Evolutionary conservation across 2,113 vertebrate genomes (phyloP).

Genomic region (Labeo rohita): DNA sequence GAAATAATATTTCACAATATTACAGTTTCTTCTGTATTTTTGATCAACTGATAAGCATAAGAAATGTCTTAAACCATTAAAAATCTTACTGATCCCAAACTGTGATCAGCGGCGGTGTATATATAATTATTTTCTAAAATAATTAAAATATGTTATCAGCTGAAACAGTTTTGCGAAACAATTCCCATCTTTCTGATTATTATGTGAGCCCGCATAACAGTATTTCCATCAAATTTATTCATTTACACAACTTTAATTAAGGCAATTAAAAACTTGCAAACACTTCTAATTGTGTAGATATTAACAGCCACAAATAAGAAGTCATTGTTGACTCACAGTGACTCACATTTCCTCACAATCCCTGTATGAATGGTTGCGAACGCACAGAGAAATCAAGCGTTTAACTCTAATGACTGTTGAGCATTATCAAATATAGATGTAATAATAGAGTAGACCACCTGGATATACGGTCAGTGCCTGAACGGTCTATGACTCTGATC

Average conservation of each 20-base stretch:
- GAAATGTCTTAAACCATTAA: no score
- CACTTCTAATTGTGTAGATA: neutral
- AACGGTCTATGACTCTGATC: slow-evolving; percentile 26
- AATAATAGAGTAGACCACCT: slow-evolving; percentile 23
- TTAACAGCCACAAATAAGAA: neutral
- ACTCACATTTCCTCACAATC: slow-evolving; percentile 2
- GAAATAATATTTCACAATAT: neutral
- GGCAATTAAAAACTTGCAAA: neutral
- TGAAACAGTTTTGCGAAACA: neutral
- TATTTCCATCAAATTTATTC: neutral
- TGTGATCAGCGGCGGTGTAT: no score
- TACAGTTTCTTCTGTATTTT: no score
- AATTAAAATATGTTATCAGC: neutral
- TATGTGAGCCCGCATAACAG: neutral
- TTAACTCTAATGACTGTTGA: slow-evolving; percentile 28
- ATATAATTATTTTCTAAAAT: no score
- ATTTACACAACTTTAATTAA: neutral
- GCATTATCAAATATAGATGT: slow-evolving; percentile 46
- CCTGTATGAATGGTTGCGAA: neutral
- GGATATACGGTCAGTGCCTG: slow-evolving; percentile 14
- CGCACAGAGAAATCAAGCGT: slow-evolving; percentile 15
- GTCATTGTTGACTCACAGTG: neutral
- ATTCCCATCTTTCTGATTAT: neutral
- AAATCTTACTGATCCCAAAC: no score
- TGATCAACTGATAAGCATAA: no score